Evolutionary conservation across 2,797 vertebrate genomes (phyloP), one percentile per base, ranked within the genome.

Genomic region (Apogon hyalosoma): DNA sequence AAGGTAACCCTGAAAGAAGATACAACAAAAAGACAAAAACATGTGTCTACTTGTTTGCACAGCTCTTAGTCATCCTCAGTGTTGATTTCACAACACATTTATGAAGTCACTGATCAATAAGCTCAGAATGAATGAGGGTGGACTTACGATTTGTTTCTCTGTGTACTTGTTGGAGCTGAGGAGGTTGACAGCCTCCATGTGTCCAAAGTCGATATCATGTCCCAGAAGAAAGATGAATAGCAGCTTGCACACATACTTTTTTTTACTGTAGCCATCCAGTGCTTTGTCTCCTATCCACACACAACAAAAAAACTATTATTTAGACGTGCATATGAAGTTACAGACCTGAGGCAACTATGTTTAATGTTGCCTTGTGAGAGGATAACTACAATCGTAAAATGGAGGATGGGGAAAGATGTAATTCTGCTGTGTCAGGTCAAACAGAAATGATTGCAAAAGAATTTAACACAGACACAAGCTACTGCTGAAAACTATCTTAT

Each of bases 121-220:
- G 10, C 19, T 50, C 10, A 31, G 10, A 46, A 3, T 42, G 18
- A 15, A 13, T 1, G 21, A 54, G 7, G 15, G 24, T 10, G 43
- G 24, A 74, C 96, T 94, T 87, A 97, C 96, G 14, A 97, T 97
- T 76, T 97, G 96, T 82, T 97, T 97, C 86, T 97, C 96, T 0
- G 96, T 97, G 91, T 97, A 97, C 62, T 96, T 97, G 85, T 96
- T 97, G 87, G 96, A 97, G 87, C 96, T 97, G 40, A 97, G 94
- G 49, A 97, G 91, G 89, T 97, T 97, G 82, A 97, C 96, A 0
- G 96, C 96, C 78, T 97, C 96, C 96, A 97, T 97, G 90, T 97
- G 96, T 54, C 96, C 96, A 21, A 97, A 97, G 87, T 97, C 96
- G 18, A 97, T 97, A 80, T 97, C 96, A 11, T 97, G 96, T 57